Percentiles rank a stretch among this genome's conserved stretches.
phyloP scores from a whole-genome alignment of 2,888 invertebrate species.

The Tetramorium bicarinatum region DNA sequence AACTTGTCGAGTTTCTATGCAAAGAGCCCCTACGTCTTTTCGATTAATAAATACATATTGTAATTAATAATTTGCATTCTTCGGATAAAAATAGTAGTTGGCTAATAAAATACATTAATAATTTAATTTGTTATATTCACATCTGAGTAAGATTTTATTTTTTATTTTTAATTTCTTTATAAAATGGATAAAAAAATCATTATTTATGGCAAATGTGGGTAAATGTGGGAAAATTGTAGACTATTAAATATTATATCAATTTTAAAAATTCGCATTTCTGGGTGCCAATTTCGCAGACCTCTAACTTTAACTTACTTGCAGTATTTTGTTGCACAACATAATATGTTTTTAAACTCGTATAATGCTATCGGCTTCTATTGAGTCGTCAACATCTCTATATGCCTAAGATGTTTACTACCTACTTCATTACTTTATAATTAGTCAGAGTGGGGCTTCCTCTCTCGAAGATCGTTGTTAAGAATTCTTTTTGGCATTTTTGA shows the following conservation, averaged over 20 bases:
- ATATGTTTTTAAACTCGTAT: not conserved
- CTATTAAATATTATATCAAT: no score
- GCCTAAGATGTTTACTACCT: conserved; percentile 13
- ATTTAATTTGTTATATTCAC: no score
- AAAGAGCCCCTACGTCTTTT: not conserved
- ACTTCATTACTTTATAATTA: not conserved
- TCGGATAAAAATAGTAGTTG: not conserved
- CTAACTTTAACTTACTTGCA: not conserved
- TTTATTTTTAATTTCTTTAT: no score
- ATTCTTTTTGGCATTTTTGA: not conserved
- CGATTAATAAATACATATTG: not conserved
- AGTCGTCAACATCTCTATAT: conserved; percentile 33
- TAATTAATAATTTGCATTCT: not conserved
- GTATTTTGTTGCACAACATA: not conserved
- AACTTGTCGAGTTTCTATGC: not conserved
- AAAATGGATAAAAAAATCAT: no score
- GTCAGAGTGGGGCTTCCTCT: not conserved
- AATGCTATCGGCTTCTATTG: not conserved
- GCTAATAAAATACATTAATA: not conserved
- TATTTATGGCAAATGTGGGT: no score
- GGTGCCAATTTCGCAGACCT: no score
- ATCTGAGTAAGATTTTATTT: no score
- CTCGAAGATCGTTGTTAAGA: not conserved
- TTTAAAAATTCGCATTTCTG: no score
- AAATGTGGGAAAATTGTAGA: no score